A percentile compares a stretch with the other conserved stretches of the same genome.
phyloP scores from a whole-genome alignment of 1,140 invertebrate genomes.

The Globodera ellingtonae region DNA sequence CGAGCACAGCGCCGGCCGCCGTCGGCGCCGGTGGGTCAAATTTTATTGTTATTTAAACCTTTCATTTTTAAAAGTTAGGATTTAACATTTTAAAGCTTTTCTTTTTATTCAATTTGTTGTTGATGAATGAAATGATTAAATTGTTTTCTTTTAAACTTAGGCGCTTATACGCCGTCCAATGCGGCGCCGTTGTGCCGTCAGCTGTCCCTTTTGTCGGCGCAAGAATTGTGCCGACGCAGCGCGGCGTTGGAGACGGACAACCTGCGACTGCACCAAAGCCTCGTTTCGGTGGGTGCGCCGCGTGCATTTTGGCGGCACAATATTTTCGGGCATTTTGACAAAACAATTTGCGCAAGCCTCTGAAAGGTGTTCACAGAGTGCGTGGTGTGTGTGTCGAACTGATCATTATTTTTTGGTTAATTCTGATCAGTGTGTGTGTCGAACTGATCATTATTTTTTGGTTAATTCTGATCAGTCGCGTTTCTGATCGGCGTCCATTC shows the following conservation, averaged over 20 bases:
- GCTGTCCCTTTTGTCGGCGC: conserved; percentile 32
- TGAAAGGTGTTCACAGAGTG: too few relatives aligned
- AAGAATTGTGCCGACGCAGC: conserved; percentile 49
- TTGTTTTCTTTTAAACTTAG: neutral
- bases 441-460: too few relatives aligned
- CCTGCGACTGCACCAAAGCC: conserved; percentile 44
- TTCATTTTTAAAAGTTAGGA: too few relatives aligned
- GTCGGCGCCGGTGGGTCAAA: neutral
- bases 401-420: too few relatives aligned
- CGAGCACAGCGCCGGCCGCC: neutral
- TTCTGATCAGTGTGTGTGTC: too few relatives aligned
- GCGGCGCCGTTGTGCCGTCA: conserved; percentile 24
- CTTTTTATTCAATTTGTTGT: neutral
- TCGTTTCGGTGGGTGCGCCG: conserved; percentile 22
- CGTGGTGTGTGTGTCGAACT: too few relatives aligned
- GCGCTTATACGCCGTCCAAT: neutral
- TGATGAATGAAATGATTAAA: too few relatives aligned
- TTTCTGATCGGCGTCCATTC: neutral
- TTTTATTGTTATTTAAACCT: conserved; percentile 21
- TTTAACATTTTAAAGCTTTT: too few relatives aligned
- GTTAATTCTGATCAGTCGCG: too few relatives aligned
- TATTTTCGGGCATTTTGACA: too few relatives aligned
- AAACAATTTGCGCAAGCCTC: too few relatives aligned
- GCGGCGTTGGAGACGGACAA: conserved; percentile 47
- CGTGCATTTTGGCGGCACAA: too few relatives aligned